Base-by-base conservation (phyloP, 2,113 vertebrate genomes). In the Calyptommatus sinebrachiatus region DNA sequence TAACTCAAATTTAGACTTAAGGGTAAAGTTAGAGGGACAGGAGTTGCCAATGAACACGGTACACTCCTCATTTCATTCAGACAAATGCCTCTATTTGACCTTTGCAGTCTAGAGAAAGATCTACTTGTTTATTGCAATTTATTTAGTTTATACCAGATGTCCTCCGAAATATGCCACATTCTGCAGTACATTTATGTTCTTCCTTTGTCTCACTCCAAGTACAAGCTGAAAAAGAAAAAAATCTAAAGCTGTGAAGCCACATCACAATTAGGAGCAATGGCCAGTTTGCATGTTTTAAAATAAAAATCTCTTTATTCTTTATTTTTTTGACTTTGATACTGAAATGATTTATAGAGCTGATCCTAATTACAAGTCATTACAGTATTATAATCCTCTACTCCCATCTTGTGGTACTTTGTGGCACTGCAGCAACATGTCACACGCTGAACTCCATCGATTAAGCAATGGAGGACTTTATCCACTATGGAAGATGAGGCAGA, bases 371-470 rank as follows among this genome's bases (percentile, higher is more conserved):
- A 0, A 31, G 4, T 79, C 78, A 86, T 91, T 93, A 57, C 14
- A 57, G 12, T 57, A 86, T 35, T 82, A 84, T 85, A 90, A 92
- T 95, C 92, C 94, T 94, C 85, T 5, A 90, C 73, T 87, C 92
- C 92, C 94, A 94, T 92, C 94, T 93, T 82, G 93, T 89, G 94
- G 87, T 1, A 5, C 0, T 14, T 4, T 5, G 0, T 53, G 83
- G 83, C 73, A 87, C 80, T 90, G 83, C 90, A 90, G 70, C 77
- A 76, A 5, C 21, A 7, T 2, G 12, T 28, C 70, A 41, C 5
- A 8, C 10, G 1, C 2, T 1, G 78, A 71, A 71, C 14, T 65
- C 1, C 46, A 0, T 45, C 77, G 0, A 0, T 66, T 8, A 8
- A 26, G 60, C 0, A 45, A n/a, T 10, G 46, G 0, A 22, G 22